A percentile compares a stretch with the other conserved stretches of the same genome.
phyloP scores from a whole-genome alignment of 2,797 vertebrate genomes.

The Melanogrammus aeglefinus region DNA sequence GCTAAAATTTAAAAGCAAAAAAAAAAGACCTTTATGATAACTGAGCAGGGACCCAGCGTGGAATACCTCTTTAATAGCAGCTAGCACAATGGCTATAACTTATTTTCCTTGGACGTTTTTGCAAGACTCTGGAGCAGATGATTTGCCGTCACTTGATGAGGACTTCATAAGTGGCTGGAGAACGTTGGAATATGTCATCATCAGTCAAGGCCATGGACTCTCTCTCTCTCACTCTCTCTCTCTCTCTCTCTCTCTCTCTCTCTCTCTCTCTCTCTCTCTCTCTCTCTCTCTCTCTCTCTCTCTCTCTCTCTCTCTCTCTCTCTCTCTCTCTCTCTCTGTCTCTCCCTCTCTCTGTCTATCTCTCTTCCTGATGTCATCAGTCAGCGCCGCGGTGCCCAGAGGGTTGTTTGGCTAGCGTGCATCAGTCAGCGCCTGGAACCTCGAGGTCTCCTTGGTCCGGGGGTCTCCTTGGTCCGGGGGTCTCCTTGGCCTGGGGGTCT shows the following conservation, averaged over 20 bases:
- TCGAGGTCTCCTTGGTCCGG: not conserved
- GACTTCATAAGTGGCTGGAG: no score
- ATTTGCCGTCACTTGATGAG: no score
- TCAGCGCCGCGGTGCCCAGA: not conserved
- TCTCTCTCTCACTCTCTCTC: not conserved
- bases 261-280: slow-evolving; percentile 10
- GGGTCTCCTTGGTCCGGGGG: no score
- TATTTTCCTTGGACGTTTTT: no score
- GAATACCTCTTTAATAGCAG: no score
- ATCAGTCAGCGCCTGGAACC: not conserved
- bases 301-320: not conserved
- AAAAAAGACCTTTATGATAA: no score
- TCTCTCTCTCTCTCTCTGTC: not conserved
- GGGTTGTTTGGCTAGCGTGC: not conserved
- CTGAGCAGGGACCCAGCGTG: no score
- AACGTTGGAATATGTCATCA: no score
- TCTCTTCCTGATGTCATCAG: not conserved
- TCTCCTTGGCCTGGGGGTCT: no score
- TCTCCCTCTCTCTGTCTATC: not conserved
- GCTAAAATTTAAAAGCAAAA: no score
- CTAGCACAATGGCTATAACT: no score
- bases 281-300: slow-evolving; percentile 30
- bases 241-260: slow-evolving; percentile 3
- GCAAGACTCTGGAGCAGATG: no score
- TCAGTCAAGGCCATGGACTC: not conserved